A percentile compares a stretch with the other conserved stretches of the same genome.
These are phyloP conservation scores for Artibeus jamaicensis DNA, from an alignment of 2,797 vertebrate genomes.

Conservation along the genomic window DNA sequence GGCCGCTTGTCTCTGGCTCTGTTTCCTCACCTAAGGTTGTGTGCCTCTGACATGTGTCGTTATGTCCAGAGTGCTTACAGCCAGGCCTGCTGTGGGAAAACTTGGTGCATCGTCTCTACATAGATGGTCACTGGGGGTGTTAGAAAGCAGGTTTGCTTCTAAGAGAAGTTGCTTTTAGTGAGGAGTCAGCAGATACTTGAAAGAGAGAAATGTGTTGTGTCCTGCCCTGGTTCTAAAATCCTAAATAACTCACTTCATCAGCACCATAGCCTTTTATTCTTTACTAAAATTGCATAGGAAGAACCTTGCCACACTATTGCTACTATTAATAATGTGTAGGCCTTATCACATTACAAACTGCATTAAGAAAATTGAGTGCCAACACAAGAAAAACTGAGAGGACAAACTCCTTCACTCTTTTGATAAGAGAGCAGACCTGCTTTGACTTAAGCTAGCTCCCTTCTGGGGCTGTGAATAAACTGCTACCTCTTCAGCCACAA, in stretches of 20 bases:
- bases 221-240: conserved; percentile 21
- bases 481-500: not conserved
- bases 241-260: not conserved
- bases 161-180: not conserved
- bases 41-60: not conserved
- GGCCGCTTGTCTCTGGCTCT: not conserved
- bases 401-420: not conserved
- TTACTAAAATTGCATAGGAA: not conserved
- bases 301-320: not conserved
- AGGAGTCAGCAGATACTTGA: not conserved
- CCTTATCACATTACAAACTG: not conserved
- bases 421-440: not conserved
- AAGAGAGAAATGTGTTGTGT: not conserved
- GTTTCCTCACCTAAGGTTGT: not conserved
- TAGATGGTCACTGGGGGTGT: not conserved
- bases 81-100: not conserved
- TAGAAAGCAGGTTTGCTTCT: not conserved
- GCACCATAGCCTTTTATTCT: not conserved
- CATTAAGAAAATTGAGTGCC: conserved; percentile 20
- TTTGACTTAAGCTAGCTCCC: not conserved
- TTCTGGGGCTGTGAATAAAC: not conserved
- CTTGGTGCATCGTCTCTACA: not conserved
- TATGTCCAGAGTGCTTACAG: not conserved
- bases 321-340: not conserved
- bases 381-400: not conserved